phyloP scores from a whole-genome alignment of 2,113 vertebrate genomes.

The Thymallus thymallus region DNA sequence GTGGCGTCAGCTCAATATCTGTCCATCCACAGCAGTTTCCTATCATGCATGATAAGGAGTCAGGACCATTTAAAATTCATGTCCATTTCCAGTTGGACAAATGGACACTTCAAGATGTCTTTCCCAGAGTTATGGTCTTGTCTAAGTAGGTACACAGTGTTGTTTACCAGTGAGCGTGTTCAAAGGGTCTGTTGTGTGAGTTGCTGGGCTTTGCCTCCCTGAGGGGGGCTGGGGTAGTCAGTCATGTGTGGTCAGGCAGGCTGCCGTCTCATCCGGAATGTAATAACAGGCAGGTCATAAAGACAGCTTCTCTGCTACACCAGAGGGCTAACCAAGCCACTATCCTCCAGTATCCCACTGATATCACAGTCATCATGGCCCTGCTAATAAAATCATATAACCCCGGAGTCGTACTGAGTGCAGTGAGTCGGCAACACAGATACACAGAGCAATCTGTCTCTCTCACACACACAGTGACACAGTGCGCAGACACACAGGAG shows the following conservation, averaged over 20 bases:
- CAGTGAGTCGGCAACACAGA: not conserved
- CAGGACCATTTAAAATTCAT: not conserved
- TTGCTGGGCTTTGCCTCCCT: not conserved
- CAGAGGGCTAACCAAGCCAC: not conserved
- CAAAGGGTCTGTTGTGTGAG: not conserved
- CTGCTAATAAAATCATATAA: constrained; percentile 54
- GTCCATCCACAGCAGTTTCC: not conserved
- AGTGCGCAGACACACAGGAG: constrained; percentile 44
- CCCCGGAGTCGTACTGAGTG: constrained; percentile 16
- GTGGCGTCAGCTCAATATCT: constrained; percentile 20
- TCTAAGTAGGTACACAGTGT: no score
- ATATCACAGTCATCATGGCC: constrained; percentile 45
- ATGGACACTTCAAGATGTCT: not conserved
- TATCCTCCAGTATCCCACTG: not conserved
- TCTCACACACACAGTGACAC: constrained; percentile 29
- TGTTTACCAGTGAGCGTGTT: not conserved
- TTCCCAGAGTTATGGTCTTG: no score
- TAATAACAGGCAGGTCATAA: constrained; percentile 63
- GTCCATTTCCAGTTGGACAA: not conserved
- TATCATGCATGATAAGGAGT: not conserved
- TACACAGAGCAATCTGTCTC: constrained; percentile 42
- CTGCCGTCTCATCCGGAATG: constrained; percentile 51
- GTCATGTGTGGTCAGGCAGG: constrained; percentile 43
- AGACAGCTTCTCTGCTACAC: constrained; percentile 23
- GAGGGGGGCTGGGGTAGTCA: constrained; percentile 9